phyloP scores from a whole-genome alignment of 2,888 invertebrate species.

The Dendrolimus pini region DNA sequence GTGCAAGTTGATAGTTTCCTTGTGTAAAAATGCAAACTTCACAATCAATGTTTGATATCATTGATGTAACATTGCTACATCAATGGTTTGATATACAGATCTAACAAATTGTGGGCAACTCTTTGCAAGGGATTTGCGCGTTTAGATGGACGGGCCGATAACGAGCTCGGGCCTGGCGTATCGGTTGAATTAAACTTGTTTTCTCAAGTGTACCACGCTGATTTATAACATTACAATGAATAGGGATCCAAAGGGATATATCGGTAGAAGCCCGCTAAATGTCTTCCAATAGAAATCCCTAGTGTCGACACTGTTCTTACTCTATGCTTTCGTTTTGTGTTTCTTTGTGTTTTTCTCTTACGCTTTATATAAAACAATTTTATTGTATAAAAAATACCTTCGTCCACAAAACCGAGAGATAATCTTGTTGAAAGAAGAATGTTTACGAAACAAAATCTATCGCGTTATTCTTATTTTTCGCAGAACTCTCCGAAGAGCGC shows the following conservation, averaged over 20 bases:
- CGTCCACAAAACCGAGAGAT: conserved; percentile 23
- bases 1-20: too few relatives aligned
- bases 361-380: conserved; percentile 19
- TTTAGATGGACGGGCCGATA: too few relatives aligned
- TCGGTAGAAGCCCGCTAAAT: conserved; percentile 32
- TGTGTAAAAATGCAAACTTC: too few relatives aligned
- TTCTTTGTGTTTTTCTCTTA: conserved; percentile 17
- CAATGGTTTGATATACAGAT: too few relatives aligned
- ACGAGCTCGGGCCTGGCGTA: too few relatives aligned
- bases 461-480: conserved; percentile 11
- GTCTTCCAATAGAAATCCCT: conserved; percentile 39
- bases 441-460: conserved; percentile 16
- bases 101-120: too few relatives aligned
- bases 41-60: too few relatives aligned
- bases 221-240: conserved; percentile 50
- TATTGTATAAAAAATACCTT: conserved; percentile 22
- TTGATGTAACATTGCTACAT: too few relatives aligned
- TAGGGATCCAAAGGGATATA: conserved; percentile 38
- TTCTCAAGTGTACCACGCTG: conserved; percentile 30
- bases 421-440: conserved; percentile 26
- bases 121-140: too few relatives aligned
- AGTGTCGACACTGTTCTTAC: conserved; percentile 20
- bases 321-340: conserved; percentile 11
- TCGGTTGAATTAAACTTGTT: conserved; percentile 24
- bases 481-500: background rate